Conservation (phyloP, 2,113 vertebrate genomes). For the Toxotes jaculatrix region DNA sequence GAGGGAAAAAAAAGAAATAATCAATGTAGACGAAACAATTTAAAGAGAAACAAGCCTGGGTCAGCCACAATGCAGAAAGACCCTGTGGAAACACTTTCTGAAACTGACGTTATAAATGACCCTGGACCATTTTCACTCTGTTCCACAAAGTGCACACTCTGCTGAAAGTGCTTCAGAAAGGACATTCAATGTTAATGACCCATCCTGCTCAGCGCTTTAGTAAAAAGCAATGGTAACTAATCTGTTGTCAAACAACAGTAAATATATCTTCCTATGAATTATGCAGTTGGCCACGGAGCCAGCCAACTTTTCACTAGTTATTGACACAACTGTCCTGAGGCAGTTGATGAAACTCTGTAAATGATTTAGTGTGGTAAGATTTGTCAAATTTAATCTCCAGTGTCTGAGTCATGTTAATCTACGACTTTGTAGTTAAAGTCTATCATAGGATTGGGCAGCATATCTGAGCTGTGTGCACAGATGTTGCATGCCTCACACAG, state of each 20-base stretch:
- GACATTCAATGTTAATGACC: neutral
- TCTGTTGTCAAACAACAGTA: slow-evolving; percentile 39
- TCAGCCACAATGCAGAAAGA: neutral
- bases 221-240: slow-evolving; percentile 1
- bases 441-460: neutral
- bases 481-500: neutral
- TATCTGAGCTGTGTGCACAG: neutral
- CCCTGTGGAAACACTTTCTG: neutral
- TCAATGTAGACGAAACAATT: neutral
- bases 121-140: neutral
- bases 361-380: neutral
- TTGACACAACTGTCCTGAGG: neutral
- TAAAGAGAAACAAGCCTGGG: neutral
- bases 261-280: neutral
- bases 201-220: neutral
- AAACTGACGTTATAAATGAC: neutral
- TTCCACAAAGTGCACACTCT: neutral
- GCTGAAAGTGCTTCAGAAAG: neutral
- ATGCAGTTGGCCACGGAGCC: too few species aligned
- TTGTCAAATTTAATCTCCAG: neutral
- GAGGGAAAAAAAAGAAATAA: neutral
- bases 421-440: neutral
- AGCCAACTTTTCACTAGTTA: slow-evolving; percentile 10
- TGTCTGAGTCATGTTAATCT: neutral
- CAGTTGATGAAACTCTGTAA: slow-evolving; percentile 5